phyloP scores from a whole-genome alignment of 1,140 invertebrate species.

The Centruroides vittatus region DNA sequence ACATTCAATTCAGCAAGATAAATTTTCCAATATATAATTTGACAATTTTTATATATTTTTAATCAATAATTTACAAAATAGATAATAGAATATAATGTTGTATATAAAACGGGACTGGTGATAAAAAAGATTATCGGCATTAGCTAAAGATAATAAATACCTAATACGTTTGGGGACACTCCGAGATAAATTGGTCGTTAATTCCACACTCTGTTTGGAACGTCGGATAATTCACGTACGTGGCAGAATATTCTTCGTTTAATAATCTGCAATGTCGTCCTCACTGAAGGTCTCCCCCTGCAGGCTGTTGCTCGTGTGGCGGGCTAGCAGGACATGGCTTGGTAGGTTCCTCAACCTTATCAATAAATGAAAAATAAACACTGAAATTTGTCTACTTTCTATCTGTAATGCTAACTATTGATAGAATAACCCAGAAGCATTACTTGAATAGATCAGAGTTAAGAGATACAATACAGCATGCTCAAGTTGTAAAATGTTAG shows the following conservation, averaged over 20 bases:
- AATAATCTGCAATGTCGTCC: conserved; percentile 14
- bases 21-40: too few species aligned
- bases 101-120: background rate
- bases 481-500: conserved; percentile 4
- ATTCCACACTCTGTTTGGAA: too few species aligned
- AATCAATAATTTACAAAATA: too few species aligned
- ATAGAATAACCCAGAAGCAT: background rate
- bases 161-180: too few species aligned
- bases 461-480: background rate
- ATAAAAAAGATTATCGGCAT: too few species aligned
- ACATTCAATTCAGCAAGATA: too few species aligned
- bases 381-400: background rate
- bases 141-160: too few species aligned
- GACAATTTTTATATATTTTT: too few species aligned
- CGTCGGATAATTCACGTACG: too few species aligned
- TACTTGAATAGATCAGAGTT: background rate
- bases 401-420: background rate
- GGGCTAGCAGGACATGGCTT: conserved; percentile 10
- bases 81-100: too few species aligned
- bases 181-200: too few species aligned
- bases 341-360: conserved; percentile 9
- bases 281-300: conserved; percentile 12
- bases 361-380: too few species aligned
- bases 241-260: background rate
- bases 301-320: conserved; percentile 8